Percentiles rank a stretch among this genome's conserved stretches.
Evolutionary conservation across 2,113 vertebrate species (phyloP).

Genomic region (Chaetorhynchus papuensis): DNA sequence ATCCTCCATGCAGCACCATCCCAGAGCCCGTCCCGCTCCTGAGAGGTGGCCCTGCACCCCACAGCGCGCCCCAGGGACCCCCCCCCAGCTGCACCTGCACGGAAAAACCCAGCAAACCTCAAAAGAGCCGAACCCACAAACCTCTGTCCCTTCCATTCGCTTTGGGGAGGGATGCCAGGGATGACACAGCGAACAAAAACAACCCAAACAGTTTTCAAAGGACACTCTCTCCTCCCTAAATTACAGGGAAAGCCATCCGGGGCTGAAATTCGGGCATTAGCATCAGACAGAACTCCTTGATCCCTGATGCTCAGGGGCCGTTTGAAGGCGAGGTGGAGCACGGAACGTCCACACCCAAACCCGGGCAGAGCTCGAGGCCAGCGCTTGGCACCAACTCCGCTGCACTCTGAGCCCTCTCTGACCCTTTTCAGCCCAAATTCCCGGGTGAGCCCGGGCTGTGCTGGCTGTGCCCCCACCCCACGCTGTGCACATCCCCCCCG

Average conservation of each 20-base stretch:
- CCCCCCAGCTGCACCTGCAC: background rate
- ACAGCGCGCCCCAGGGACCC: fast-evolving
- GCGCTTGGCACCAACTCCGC: background rate
- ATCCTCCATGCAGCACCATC: background rate
- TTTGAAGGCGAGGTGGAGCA: background rate
- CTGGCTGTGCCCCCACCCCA: background rate
- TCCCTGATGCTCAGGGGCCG: background rate
- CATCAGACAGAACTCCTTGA: background rate
- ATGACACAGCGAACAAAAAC: background rate
- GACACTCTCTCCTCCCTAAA: background rate
- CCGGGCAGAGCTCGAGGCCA: background rate
- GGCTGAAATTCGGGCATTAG: background rate
- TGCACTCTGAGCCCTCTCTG: background rate
- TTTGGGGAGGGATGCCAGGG: background rate
- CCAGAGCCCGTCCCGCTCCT: fast-evolving
- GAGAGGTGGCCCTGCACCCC: background rate
- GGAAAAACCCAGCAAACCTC: background rate
- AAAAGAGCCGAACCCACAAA: background rate
- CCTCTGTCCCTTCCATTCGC: background rate
- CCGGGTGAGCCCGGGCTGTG: fast-evolving
- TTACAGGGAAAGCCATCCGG: background rate
- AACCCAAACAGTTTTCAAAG: background rate
- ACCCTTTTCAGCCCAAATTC: background rate
- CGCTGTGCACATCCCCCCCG: background rate
- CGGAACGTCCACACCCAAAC: background rate